Percentiles rank a stretch among this genome's conserved stretches.
These are phyloP conservation scores for Prosopocoilus inquinatus DNA, from an alignment of 2,888 invertebrate species.

Conservation along the genomic window DNA sequence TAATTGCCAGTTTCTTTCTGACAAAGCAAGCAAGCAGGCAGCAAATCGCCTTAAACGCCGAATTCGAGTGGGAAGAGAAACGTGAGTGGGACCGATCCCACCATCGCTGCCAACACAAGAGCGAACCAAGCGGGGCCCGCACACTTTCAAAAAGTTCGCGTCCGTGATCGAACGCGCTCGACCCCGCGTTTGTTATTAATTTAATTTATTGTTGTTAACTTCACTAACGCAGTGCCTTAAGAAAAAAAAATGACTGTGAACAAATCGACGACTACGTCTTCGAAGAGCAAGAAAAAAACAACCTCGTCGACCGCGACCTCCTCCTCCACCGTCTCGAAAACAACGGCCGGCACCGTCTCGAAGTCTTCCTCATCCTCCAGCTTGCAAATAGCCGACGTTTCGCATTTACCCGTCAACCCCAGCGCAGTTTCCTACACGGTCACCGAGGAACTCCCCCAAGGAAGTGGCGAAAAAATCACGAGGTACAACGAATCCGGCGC, in stretches of 20 bases:
- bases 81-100: no score
- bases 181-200: slow-evolving; percentile 25
- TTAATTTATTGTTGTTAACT: slow-evolving; percentile 26
- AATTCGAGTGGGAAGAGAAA: no score
- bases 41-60: no score
- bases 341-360: slow-evolving; percentile 32
- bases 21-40: no score
- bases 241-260: slow-evolving; percentile 40
- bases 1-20: no score
- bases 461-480: slow-evolving; percentile 48
- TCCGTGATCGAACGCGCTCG: slow-evolving; percentile 29
- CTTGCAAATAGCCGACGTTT: slow-evolving; percentile 47
- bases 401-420: slow-evolving; percentile 45
- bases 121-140: background rate
- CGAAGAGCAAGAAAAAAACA: slow-evolving; percentile 22
- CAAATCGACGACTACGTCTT: slow-evolving; percentile 36
- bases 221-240: slow-evolving; percentile 5
- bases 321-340: slow-evolving; percentile 25
- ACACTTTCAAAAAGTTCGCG: slow-evolving; percentile 33
- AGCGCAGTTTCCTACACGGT: slow-evolving; percentile 44
- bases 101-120: background rate
- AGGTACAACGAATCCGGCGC: slow-evolving; percentile 42
- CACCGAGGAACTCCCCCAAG: slow-evolving; percentile 45
- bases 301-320: slow-evolving; percentile 31
- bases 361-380: slow-evolving; percentile 46